phyloP scores from a whole-genome alignment of 1,140 invertebrate species.

The Rhizoglyphus robini region DNA sequence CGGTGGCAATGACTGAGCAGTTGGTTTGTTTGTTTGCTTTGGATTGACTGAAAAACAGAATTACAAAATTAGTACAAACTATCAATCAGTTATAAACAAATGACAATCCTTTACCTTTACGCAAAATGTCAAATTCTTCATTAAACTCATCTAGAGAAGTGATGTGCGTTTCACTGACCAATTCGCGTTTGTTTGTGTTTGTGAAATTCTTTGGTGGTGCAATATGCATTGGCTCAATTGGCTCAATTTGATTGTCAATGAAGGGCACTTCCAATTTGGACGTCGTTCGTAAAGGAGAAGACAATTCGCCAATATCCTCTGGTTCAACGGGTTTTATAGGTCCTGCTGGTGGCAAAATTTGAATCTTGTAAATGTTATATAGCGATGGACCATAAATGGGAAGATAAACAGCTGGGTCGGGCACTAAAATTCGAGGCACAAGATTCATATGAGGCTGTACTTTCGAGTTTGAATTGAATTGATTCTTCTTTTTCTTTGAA shows the following conservation, averaged over 20 bases:
- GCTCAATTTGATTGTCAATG: background rate
- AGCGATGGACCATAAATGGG: slow-evolving; percentile 11
- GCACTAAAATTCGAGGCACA: slow-evolving; percentile 16
- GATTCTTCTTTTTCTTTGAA: background rate
- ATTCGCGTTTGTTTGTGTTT: background rate
- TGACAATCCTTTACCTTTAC: background rate
- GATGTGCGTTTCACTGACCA: background rate
- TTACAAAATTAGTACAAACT: background rate
- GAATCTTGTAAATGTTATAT: background rate
- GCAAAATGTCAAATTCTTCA: slow-evolving; percentile 15
- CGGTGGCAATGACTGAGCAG: background rate
- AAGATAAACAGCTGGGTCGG: background rate
- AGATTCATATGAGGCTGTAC: background rate
- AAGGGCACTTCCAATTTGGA: background rate
- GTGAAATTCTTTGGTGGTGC: background rate
- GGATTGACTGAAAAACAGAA: background rate
- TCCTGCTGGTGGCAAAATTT: slow-evolving; percentile 10
- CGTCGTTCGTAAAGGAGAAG: background rate
- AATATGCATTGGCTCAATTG: background rate
- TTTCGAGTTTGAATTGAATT: background rate
- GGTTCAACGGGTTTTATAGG: background rate
- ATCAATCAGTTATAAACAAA: no score
- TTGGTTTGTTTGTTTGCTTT: no score
- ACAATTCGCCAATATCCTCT: background rate
- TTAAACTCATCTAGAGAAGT: background rate